phyloP scores from a whole-genome alignment of 2,113 vertebrate genomes.

The Cephalopterus ornatus region DNA sequence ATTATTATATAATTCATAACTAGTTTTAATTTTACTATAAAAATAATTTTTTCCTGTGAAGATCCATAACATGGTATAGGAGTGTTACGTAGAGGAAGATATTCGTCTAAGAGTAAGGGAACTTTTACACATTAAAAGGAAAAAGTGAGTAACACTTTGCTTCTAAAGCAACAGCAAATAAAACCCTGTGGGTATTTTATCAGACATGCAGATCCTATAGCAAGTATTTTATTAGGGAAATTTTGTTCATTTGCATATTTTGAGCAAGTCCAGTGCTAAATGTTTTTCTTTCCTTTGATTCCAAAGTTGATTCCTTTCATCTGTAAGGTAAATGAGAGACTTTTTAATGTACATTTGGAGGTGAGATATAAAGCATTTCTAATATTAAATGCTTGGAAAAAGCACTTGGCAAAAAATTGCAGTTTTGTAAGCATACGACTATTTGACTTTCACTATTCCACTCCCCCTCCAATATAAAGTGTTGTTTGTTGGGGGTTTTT shows the following conservation, averaged over 20 bases:
- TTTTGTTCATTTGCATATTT: not conserved
- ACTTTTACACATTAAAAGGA: not conserved
- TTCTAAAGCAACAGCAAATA: constrained; percentile 11
- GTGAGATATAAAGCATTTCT: not conserved
- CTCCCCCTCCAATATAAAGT: not conserved
- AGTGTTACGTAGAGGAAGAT: not conserved
- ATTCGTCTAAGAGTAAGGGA: constrained; percentile 2
- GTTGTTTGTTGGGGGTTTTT: not conserved
- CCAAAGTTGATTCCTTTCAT: constrained; percentile 26
- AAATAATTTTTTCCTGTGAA: constrained; percentile 10
- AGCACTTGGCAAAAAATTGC: not conserved
- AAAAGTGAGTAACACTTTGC: not conserved
- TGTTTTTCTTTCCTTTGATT: constrained; percentile 5
- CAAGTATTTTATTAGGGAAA: not conserved
- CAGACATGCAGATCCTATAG: not conserved
- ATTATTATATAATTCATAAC: not conserved
- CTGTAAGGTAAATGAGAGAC: constrained; percentile 13
- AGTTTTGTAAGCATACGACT: not conserved
- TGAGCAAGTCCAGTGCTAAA: not conserved
- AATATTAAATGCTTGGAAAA: not conserved
- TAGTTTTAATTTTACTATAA: constrained; percentile 35
- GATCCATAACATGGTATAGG: not conserved
- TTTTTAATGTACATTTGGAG: not conserved
- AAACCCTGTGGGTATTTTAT: constrained; percentile 1
- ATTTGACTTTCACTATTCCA: not conserved